These are phyloP conservation scores for Trinectes maculatus DNA, from an alignment of 2,113 vertebrate genomes.

Conservation along the genomic window DNA sequence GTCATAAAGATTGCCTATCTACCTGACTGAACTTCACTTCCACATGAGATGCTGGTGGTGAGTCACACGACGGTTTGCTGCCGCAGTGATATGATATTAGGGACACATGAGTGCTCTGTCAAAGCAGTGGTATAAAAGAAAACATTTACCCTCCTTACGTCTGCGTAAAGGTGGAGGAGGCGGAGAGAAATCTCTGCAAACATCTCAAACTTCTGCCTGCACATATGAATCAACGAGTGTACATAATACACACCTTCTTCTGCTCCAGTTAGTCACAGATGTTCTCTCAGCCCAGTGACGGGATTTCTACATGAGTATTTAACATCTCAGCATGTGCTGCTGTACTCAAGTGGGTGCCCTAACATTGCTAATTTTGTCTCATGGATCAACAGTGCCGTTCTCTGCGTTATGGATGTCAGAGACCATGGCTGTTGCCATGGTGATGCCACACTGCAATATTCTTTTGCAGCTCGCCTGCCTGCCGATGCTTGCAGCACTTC, in stretches of 20 bases:
- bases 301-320: conserved; percentile 8
- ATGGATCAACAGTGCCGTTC: conserved; percentile 74
- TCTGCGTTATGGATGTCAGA: conserved; percentile 80
- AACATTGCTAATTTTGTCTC: conserved; percentile 72
- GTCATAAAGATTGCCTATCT: neutral
- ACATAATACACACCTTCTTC: neutral
- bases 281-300: conserved; percentile 4
- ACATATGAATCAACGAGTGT: conserved; percentile 7
- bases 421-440: conserved; percentile 84
- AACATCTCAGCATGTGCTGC: conserved; percentile 36
- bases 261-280: conserved; percentile 3
- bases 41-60: conserved; percentile 80
- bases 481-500: conserved; percentile 71
- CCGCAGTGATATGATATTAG: conserved; percentile 17
- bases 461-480: conserved; percentile 64
- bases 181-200: conserved; percentile 22
- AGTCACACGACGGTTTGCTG: conserved; percentile 65
- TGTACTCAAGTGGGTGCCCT: conserved; percentile 45
- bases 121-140: conserved; percentile 1
- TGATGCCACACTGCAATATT: conserved; percentile 84
- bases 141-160: neutral
- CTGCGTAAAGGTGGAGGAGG: conserved; percentile 32
- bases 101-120: conserved; percentile 27
- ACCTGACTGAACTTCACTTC: conserved; percentile 64
- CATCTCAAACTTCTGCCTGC: conserved; percentile 12